Conservation (phyloP, 1,140 invertebrate genomes). For the Harpegnathos saltator region DNA sequence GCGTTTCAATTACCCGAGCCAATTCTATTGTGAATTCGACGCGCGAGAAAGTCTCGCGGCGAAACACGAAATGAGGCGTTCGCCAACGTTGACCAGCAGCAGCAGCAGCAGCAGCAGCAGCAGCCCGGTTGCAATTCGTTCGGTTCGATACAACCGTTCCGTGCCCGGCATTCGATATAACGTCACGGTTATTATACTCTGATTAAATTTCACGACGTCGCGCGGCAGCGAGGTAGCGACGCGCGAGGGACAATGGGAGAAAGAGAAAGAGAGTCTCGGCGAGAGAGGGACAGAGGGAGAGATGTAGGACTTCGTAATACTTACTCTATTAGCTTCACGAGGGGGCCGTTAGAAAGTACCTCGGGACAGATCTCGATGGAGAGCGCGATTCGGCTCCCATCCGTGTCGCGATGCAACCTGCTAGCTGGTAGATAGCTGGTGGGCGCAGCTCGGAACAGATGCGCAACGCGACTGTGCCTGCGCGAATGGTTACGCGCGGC, state of each 20-base stretch:
- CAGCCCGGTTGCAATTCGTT: slow-evolving; percentile 50
- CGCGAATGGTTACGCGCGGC: background rate
- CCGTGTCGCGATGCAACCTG: slow-evolving; percentile 55
- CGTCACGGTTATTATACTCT: slow-evolving; percentile 61
- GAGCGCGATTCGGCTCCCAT: slow-evolving; percentile 70
- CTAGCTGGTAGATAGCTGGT: slow-evolving; percentile 19
- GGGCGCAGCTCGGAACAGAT: slow-evolving; percentile 41
- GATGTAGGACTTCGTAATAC: slow-evolving; percentile 45
- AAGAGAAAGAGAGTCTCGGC: background rate
- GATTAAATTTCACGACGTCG: slow-evolving; percentile 62
- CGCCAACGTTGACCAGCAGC: slow-evolving; percentile 51
- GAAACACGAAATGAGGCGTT: slow-evolving; percentile 45
- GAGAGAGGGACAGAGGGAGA: background rate
- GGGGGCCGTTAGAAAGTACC: slow-evolving; percentile 68
- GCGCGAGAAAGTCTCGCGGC: slow-evolving; percentile 53
- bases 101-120: too few species aligned
- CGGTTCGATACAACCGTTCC: slow-evolving; percentile 42
- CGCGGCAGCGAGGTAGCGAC: background rate
- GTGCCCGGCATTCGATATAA: slow-evolving; percentile 61
- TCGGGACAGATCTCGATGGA: slow-evolving; percentile 24
- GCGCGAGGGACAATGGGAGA: background rate
- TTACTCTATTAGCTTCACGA: slow-evolving; percentile 59
- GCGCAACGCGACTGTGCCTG: slow-evolving; percentile 56
- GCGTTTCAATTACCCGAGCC: slow-evolving; percentile 54
- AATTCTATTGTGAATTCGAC: slow-evolving; percentile 61